phyloP scores from a whole-genome alignment of 2,113 vertebrate genomes.

The Dascyllus trimaculatus region DNA sequence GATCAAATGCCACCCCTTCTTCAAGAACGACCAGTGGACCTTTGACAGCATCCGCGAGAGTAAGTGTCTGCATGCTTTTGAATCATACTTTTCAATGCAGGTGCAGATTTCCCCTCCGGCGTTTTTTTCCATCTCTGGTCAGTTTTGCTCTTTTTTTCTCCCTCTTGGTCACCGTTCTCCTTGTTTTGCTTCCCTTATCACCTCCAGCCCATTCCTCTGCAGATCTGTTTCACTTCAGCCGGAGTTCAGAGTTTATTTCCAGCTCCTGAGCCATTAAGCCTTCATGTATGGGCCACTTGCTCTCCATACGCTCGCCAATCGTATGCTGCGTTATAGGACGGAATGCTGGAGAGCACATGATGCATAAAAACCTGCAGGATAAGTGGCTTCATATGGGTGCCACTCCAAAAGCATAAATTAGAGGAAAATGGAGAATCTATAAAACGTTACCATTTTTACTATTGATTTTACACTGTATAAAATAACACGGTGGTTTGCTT shows the following conservation, averaged over 20 bases:
- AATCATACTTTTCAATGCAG: background rate
- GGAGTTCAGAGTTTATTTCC: conserved; percentile 49
- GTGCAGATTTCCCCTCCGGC: background rate
- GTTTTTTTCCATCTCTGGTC: conserved; percentile 33
- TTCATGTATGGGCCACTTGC: conserved; percentile 46
- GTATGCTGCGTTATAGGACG: conserved; percentile 21
- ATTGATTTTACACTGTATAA: too few species aligned
- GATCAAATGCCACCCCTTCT: conserved; percentile 96
- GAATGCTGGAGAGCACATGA: conserved; percentile 27
- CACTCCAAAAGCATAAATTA: background rate
- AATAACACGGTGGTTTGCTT: too few species aligned
- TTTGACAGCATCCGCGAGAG: conserved; percentile 97
- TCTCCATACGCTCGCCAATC: conserved; percentile 38
- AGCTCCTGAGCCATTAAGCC: conserved; percentile 46
- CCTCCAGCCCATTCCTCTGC: conserved; percentile 47
- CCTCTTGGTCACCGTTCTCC: background rate
- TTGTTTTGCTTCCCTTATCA: conserved; percentile 46
- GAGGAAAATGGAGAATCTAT: background rate
- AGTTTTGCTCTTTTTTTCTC: background rate
- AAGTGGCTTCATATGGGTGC: conserved; percentile 18
- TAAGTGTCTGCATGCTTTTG: conserved; percentile 84
- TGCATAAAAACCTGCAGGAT: conserved; percentile 16
- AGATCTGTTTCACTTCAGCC: conserved; percentile 48
- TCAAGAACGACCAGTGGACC: conserved; percentile 97
- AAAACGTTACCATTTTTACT: too few species aligned